These are phyloP conservation scores for Chlamydotis undulata DNA, from an alignment of 2,113 vertebrate species.

Conservation along the genomic window DNA sequence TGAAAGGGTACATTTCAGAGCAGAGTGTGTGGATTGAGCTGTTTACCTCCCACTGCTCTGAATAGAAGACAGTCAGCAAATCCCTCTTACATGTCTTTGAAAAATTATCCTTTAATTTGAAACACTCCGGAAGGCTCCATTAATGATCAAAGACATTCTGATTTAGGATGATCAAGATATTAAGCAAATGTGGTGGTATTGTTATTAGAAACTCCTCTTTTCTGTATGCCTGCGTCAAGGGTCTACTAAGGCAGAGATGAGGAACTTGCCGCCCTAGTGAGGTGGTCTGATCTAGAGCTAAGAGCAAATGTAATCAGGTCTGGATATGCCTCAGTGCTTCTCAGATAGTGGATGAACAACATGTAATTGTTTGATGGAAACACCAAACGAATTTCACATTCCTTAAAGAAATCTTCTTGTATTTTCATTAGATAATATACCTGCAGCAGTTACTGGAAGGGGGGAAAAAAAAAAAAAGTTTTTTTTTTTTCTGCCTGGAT, in stretches of 20 bases:
- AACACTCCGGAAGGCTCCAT: background rate
- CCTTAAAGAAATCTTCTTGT: slow-evolving; percentile 64
- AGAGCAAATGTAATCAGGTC: slow-evolving; percentile 44
- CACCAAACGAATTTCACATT: slow-evolving; percentile 48
- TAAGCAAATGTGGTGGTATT: background rate
- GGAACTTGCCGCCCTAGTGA: background rate
- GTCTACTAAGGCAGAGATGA: slow-evolving; percentile 12
- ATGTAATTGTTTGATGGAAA: slow-evolving; percentile 64
- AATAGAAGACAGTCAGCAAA: slow-evolving; percentile 28
- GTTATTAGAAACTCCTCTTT: background rate
- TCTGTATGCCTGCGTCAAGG: background rate
- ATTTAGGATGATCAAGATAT: slow-evolving; percentile 42
- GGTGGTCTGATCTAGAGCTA: slow-evolving; percentile 18
- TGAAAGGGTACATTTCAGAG: slow-evolving; percentile 11
- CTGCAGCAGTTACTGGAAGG: slow-evolving; percentile 25
- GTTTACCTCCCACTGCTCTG: slow-evolving; percentile 2
- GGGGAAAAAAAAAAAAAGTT: background rate
- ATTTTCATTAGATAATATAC: slow-evolving; percentile 66
- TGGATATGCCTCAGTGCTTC: slow-evolving; percentile 49
- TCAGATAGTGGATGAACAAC: slow-evolving; percentile 31
- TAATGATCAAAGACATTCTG: slow-evolving; percentile 20
- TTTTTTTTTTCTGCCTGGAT: slow-evolving; percentile 1
- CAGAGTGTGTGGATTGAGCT: background rate
- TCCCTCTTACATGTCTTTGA: background rate
- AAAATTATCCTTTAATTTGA: background rate